These are phyloP conservation scores for Abramis brama DNA, from an alignment of 2,113 vertebrate genomes.

Conservation along the genomic window DNA sequence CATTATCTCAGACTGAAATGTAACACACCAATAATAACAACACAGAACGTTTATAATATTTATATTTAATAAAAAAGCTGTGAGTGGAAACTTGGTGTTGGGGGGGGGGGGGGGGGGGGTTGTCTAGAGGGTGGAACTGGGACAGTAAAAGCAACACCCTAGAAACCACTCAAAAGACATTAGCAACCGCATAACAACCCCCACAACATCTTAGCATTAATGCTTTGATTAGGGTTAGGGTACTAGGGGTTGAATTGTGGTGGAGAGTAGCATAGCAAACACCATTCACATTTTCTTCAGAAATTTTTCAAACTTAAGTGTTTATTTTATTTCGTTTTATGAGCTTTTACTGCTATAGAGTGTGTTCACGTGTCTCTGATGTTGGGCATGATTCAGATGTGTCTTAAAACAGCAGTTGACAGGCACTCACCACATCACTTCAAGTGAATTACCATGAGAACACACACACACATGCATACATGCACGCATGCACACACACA, in stretches of 20 bases:
- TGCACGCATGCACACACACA: constrained; percentile 41
- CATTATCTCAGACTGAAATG: background rate
- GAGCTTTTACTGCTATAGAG: background rate
- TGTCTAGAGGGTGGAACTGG: background rate
- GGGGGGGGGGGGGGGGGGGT: too few relatives aligned
- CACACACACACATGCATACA: constrained; percentile 46
- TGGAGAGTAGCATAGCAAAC: background rate
- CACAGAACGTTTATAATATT: background rate
- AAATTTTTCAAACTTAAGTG: background rate
- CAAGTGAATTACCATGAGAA: constrained; percentile 37
- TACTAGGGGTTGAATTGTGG: background rate
- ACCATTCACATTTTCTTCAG: background rate
- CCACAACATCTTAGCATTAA: background rate
- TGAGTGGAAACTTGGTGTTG: background rate
- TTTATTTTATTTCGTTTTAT: background rate
- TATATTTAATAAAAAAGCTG: background rate
- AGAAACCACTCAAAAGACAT: background rate
- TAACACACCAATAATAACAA: background rate
- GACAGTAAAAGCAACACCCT: background rate
- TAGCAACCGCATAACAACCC: background rate
- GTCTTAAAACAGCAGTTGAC: constrained; percentile 29
- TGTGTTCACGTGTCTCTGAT: background rate
- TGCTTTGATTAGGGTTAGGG: too few relatives aligned
- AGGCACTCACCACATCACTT: constrained; percentile 10
- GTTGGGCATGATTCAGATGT: constrained; percentile 23